Percentiles rank a stretch among this genome's conserved stretches.
phyloP scores from a whole-genome alignment of 2,797 vertebrate genomes.

The Aplochiton taeniatus region DNA sequence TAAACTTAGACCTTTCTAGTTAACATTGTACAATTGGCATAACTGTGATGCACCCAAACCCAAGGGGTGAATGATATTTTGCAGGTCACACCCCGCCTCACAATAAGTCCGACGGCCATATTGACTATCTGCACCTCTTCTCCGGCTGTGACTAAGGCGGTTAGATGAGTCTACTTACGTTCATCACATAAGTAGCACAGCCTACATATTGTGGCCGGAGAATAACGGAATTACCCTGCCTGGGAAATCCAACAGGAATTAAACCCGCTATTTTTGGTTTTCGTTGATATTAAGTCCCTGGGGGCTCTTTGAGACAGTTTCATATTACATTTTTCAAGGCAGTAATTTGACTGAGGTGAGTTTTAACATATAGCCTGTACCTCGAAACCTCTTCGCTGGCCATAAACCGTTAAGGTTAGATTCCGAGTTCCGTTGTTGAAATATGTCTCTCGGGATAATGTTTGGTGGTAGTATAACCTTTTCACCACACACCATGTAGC shows the following conservation, averaged over 20 bases:
- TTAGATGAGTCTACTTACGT: conserved; percentile 14
- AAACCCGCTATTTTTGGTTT: neutral
- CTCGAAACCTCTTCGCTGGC: too few species aligned
- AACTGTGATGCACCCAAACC: neutral
- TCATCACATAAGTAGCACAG: conserved; percentile 8
- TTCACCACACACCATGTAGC: too few species aligned
- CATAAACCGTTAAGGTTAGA: too few species aligned
- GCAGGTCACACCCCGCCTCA: conserved; percentile 31
- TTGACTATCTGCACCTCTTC: conserved; percentile 22
- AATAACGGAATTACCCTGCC: conserved; percentile 1
- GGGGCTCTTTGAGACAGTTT: conserved; percentile 1
- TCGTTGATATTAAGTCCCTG: conserved; percentile 5
- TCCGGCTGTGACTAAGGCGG: conserved; percentile 8
- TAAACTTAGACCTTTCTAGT: neutral
- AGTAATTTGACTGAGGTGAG: conserved; percentile 11
- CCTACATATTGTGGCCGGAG: conserved; percentile 1
- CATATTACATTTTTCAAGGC: conserved; percentile 5
- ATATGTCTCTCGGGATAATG: too few species aligned
- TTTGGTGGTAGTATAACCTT: too few species aligned
- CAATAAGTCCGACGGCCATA: conserved; percentile 37
- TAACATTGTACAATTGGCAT: neutral
- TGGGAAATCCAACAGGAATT: neutral
- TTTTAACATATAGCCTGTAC: too few species aligned
- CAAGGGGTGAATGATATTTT: neutral
- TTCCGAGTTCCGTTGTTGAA: too few species aligned